A percentile compares a stretch with the other conserved stretches of the same genome.
Conservation (phyloP, 1,140 invertebrate genomes). For the Pemphigus obesinymphae region DNA sequence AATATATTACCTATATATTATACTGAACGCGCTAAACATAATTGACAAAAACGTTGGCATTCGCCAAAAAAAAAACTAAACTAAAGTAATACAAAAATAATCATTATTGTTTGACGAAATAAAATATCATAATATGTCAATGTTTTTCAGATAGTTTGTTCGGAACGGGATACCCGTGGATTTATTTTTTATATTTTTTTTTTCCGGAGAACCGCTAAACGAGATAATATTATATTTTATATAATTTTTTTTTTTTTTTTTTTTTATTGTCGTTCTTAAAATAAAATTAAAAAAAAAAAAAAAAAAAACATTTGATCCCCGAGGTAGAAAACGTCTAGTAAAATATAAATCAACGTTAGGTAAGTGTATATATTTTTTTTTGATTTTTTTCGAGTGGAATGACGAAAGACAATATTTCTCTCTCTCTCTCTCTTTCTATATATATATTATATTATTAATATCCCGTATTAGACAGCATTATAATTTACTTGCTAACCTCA, state of each 20-base stretch:
- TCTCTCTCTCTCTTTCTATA: too few species aligned
- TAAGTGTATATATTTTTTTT: too few species aligned
- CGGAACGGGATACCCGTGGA: background rate
- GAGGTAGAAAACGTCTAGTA: background rate
- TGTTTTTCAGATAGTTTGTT: background rate
- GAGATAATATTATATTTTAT: background rate
- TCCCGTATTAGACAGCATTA: background rate
- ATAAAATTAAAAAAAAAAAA: background rate
- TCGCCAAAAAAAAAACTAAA: background rate
- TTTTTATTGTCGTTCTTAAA: constrained; percentile 5
- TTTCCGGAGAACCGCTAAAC: background rate
- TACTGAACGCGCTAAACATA: constrained; percentile 4
- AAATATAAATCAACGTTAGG: too few species aligned
- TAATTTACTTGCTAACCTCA: background rate
- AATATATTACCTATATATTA: too few species aligned
- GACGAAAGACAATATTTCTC: background rate
- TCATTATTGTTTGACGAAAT: background rate
- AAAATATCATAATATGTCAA: constrained; percentile 1
- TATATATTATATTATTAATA: background rate
- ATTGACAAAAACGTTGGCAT: constrained; percentile 24
- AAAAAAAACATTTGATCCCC: background rate
- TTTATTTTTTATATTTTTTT: too few species aligned
- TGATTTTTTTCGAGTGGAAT: background rate
- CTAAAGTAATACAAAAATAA: constrained; percentile 21
- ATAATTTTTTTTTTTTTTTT: background rate